phyloP scores from a whole-genome alignment of 2,888 invertebrate species.

The Pecten maximus region DNA sequence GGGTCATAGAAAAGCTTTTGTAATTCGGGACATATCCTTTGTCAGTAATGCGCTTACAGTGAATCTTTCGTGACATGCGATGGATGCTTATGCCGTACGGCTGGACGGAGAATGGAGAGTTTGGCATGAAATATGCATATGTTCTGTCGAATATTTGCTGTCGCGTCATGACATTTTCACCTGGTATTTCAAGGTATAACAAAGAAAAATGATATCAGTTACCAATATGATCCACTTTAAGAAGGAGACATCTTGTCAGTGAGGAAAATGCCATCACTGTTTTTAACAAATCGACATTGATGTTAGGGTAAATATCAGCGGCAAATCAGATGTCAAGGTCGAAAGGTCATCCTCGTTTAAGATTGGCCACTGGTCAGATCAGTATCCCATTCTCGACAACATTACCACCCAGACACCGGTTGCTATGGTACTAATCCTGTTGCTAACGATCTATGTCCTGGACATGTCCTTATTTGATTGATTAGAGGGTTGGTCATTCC shows the following conservation, averaged over 20 bases:
- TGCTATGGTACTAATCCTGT: not conserved
- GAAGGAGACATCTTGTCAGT: too few relatives aligned
- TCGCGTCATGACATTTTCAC: too few relatives aligned
- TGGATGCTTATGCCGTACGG: not conserved
- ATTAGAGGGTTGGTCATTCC: not conserved
- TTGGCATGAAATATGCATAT: too few relatives aligned
- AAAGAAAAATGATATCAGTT: too few relatives aligned
- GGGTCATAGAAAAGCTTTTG: not conserved
- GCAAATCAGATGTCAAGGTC: not conserved
- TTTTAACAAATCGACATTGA: too few relatives aligned
- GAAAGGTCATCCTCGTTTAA: not conserved
- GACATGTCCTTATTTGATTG: not conserved
- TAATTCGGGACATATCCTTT: not conserved
- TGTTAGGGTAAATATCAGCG: too few relatives aligned
- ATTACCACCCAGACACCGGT: not conserved
- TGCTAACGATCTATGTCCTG: slow-evolving; percentile 16
- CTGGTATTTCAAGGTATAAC: too few relatives aligned
- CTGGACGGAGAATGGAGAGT: not conserved
- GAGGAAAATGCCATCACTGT: too few relatives aligned
- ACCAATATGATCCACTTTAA: too few relatives aligned
- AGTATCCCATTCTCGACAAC: not conserved
- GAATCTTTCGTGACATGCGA: not conserved
- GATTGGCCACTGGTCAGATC: not conserved
- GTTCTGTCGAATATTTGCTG: too few relatives aligned
- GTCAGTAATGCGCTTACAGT: not conserved